Evolutionary conservation across 2,888 invertebrate species (phyloP).

Genomic region (Mythimna pallens): DNA sequence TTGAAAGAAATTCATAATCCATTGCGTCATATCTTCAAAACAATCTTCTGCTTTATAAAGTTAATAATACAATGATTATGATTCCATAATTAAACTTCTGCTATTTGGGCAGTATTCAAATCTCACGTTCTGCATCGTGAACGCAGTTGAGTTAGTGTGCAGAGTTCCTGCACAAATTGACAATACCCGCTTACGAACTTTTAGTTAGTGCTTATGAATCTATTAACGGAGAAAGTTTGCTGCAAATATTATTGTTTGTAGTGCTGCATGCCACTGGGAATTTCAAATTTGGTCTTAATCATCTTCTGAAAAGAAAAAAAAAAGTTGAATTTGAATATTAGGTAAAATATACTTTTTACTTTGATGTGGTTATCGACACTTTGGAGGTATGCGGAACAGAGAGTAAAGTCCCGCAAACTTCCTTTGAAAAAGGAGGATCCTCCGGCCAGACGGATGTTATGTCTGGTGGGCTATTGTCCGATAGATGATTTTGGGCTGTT

Average conservation of each 20-base stretch:
- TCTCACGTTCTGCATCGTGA: neutral
- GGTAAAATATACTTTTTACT: too few species aligned
- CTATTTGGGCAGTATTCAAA: neutral
- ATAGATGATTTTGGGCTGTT: too few species aligned
- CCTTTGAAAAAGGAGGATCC: too few species aligned
- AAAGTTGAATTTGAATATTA: neutral
- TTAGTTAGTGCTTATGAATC: slow-evolving; percentile 45
- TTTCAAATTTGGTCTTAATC: neutral
- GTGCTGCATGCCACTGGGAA: neutral
- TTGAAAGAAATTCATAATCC: too few species aligned
- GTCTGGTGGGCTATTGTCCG: too few species aligned
- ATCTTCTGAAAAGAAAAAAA: slow-evolving; percentile 2
- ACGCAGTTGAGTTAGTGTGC: neutral
- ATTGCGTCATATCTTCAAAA: too few species aligned
- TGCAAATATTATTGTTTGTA: slow-evolving; percentile 7
- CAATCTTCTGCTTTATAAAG: too few species aligned
- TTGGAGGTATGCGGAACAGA: too few species aligned
- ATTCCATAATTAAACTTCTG: neutral
- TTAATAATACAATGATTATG: too few species aligned
- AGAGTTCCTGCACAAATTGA: slow-evolving; percentile 29
- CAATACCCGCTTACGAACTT: slow-evolving; percentile 24
- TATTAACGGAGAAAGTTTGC: slow-evolving; percentile 45
- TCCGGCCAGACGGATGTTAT: too few species aligned
- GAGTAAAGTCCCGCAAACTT: too few species aligned
- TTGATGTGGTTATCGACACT: too few species aligned